Evolutionary conservation across 2,797 vertebrate genomes (phyloP).

Genomic region (Aplochiton taeniatus): DNA sequence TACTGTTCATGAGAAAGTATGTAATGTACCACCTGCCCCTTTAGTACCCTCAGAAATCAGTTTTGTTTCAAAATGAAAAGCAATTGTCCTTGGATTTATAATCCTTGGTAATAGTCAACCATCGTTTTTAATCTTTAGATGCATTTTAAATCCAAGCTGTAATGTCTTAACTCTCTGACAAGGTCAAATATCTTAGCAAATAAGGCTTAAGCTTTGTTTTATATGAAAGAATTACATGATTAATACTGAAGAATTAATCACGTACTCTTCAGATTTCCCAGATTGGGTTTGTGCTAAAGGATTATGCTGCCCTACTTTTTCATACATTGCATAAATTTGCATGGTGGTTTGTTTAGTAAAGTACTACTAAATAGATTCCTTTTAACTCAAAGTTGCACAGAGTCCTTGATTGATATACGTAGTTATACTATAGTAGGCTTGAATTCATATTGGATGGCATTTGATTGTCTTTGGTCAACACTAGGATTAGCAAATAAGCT

Average conservation of each 20-base stretch:
- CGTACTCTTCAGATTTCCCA: constrained; percentile 81
- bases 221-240: constrained; percentile 88
- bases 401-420: constrained; percentile 49
- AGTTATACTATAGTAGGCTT: neutral
- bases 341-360: constrained; percentile 73
- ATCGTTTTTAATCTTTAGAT: constrained; percentile 88
- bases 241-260: constrained; percentile 87
- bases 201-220: constrained; percentile 88
- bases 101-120: constrained; percentile 83
- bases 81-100: constrained; percentile 85
- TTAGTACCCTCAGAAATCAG: constrained; percentile 75
- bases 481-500: no score
- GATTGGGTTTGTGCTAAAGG: constrained; percentile 82
- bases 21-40: constrained; percentile 76
- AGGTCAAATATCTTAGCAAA: constrained; percentile 87
- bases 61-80: constrained; percentile 83
- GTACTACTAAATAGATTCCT: constrained; percentile 67
- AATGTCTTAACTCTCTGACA: constrained; percentile 86
- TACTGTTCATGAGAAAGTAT: constrained; percentile 50
- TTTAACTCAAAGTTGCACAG: constrained; percentile 54
- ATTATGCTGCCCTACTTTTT: constrained; percentile 85
- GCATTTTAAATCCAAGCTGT: constrained; percentile 85
- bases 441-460: no score
- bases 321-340: constrained; percentile 76
- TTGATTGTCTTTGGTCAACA: no score